These are phyloP conservation scores for Podabrus alpinus DNA, from an alignment of 2,888 invertebrate genomes.

Conservation along the genomic window DNA sequence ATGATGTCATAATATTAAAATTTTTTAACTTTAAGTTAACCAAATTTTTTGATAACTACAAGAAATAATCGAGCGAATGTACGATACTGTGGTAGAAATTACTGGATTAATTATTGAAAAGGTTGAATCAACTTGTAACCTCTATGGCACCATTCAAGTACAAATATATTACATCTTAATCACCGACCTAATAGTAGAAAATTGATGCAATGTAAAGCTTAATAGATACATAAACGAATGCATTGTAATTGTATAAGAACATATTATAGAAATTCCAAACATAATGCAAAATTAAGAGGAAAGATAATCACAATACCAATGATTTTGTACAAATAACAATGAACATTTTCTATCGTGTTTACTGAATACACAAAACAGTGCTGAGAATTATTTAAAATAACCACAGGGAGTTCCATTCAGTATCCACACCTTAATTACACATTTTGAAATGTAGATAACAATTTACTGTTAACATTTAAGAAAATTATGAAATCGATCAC, in stretches of 20 bases:
- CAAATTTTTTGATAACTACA: neutral
- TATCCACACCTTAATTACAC: neutral
- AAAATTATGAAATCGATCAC: neutral
- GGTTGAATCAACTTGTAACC: neutral
- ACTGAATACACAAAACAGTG: neutral
- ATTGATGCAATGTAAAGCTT: neutral
- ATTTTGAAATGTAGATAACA: neutral
- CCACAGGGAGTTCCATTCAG: neutral
- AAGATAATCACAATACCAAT: neutral
- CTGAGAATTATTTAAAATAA: neutral
- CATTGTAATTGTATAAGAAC: neutral
- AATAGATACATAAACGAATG: neutral
- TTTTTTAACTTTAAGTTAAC: neutral
- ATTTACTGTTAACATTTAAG: neutral
- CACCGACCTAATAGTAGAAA: neutral
- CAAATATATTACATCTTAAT: neutral
- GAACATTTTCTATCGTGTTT: neutral
- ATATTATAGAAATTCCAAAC: neutral
- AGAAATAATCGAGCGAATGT: neutral
- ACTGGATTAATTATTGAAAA: neutral
- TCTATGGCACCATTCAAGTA: neutral
- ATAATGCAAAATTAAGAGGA: neutral
- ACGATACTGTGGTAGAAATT: neutral
- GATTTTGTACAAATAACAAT: neutral
- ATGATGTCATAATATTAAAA: slow-evolving; percentile 21